These are phyloP conservation scores for Gastrophryne carolinensis DNA, from an alignment of 2,797 vertebrate species.

Conservation along the genomic window DNA sequence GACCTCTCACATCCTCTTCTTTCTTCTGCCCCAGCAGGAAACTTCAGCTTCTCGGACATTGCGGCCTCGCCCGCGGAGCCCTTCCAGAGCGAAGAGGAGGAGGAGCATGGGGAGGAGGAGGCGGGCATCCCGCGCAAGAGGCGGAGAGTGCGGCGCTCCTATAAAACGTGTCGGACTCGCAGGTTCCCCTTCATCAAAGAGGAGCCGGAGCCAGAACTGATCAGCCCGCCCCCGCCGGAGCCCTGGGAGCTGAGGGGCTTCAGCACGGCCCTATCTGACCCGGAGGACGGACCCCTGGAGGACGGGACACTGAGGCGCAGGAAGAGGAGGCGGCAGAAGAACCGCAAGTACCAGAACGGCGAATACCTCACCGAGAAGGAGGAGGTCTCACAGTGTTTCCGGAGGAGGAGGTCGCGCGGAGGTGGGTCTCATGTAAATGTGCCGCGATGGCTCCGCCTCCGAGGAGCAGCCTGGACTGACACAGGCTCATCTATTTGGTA, in stretches of 20 bases:
- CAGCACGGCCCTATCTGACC: constrained; percentile 67
- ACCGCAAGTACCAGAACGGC: constrained; percentile 90
- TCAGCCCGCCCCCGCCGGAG: constrained; percentile 65
- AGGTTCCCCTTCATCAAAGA: constrained; percentile 74
- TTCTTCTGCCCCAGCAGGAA: constrained; percentile 68
- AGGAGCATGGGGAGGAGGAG: constrained; percentile 70
- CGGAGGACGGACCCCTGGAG: constrained; percentile 63
- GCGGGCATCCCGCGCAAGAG: constrained; percentile 74
- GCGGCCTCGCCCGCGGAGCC: neutral
- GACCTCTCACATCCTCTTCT: too few species aligned
- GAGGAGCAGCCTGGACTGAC: too few species aligned
- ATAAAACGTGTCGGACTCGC: constrained; percentile 70
- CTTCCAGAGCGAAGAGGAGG: constrained; percentile 63
- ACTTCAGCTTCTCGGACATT: neutral
- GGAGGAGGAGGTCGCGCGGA: constrained; percentile 64
- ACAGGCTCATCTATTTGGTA: too few species aligned
- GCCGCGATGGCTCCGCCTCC: too few species aligned
- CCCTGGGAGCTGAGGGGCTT: constrained; percentile 68
- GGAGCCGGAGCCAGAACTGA: constrained; percentile 71
- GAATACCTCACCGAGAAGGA: constrained; percentile 90
- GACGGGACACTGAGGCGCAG: constrained; percentile 74
- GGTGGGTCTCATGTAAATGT: neutral
- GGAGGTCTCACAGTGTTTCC: constrained; percentile 66
- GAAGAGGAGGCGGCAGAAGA: constrained; percentile 88
- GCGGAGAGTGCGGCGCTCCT: constrained; percentile 73